Evolutionary conservation across 2,113 vertebrate genomes (phyloP).

Genomic region (Ellobius talpinus): DNA sequence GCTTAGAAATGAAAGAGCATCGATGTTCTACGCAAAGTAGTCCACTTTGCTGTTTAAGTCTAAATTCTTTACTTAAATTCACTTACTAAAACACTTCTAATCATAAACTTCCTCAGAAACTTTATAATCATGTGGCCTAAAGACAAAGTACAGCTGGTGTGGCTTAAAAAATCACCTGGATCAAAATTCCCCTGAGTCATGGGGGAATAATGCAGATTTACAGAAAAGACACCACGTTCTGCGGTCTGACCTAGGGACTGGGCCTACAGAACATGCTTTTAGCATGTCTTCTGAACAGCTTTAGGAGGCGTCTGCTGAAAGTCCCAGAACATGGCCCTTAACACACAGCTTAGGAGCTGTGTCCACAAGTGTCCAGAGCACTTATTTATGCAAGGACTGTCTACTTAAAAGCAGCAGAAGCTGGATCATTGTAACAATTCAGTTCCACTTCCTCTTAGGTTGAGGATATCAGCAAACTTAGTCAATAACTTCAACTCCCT

Average conservation of each 20-base stretch:
- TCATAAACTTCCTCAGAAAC: background rate
- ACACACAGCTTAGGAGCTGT: background rate
- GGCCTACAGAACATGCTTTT: background rate
- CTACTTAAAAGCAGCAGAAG: background rate
- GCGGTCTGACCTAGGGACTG: background rate
- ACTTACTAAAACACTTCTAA: background rate
- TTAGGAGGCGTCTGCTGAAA: background rate
- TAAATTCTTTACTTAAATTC: background rate
- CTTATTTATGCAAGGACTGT: background rate
- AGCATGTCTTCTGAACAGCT: background rate
- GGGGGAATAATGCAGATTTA: background rate
- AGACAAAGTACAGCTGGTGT: background rate
- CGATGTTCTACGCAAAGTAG: background rate
- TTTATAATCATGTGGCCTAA: background rate
- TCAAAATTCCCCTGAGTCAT: background rate
- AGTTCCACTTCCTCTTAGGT: background rate
- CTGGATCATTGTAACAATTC: fast-evolving
- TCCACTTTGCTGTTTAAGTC: background rate
- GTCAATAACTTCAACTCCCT: background rate
- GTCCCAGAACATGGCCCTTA: background rate
- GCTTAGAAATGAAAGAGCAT: conserved; percentile 6
- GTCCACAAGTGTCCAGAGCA: background rate
- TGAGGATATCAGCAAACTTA: background rate
- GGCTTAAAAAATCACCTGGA: background rate
- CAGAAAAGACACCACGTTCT: background rate